Base-by-base conservation (phyloP, 2,888 invertebrate species). In the Chydorus sphaericus region DNA sequence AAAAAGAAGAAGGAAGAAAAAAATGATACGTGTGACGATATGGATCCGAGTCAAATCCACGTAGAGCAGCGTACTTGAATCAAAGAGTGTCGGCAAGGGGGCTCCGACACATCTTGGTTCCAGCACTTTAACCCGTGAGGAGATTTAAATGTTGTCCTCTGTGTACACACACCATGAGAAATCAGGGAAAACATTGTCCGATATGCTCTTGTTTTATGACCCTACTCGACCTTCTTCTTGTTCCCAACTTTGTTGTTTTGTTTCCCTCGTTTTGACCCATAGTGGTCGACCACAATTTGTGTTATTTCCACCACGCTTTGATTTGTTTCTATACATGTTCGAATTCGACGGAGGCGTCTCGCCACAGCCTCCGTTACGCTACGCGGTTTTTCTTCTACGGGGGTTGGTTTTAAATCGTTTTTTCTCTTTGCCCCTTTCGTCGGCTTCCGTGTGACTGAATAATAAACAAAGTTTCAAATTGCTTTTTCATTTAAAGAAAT, bases 201-300 rank as follows among this genome's bases (percentile, higher is more conserved):
- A 3, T 44, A 8, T 23, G 3, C 14, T 44, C n/a, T 44, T 44
- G 23, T 44, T 26, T 44, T 28, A 44, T 44, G 44, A 44, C 44
- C 44, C 44, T 10, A 5, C 44, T 20, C 39, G 20, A 20, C 33
- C 33, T 33, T 14, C 14, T 33, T 33, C 14, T 39, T 44, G 7
- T 10, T 11, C 14, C 33, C 33, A 14, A 8, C 44, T n/a, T 26
- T 44, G 20, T 20, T 44, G 44, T 44, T 16, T 44, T 20, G 20
- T 44, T n/a, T n/a, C n/a, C n/a, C n/a, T 14, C 28, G 10, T 26
- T 26, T 44, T 26, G 28, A 44, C 26, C 44, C 44, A 44, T 44
- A 44, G 44, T 16, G 44, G 44, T 44, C 44, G 44, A 44, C 44
- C 44, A 44, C 44, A 44, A 44, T 44, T 28, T 44, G n/a, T n/a